These are phyloP conservation scores for Rhodinocichla rosea DNA, from an alignment of 2,113 vertebrate genomes.

Conservation along the genomic window DNA sequence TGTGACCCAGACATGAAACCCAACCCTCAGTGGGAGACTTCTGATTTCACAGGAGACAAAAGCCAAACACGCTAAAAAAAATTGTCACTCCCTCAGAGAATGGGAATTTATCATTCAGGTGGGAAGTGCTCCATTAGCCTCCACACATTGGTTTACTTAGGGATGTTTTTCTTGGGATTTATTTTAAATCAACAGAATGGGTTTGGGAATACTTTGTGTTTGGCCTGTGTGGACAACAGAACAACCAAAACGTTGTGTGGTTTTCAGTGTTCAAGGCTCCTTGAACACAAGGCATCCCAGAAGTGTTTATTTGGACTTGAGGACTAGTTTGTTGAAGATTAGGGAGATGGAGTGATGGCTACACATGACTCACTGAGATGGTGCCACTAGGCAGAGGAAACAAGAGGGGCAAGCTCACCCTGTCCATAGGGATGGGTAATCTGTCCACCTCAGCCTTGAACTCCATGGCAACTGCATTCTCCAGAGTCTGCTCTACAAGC, in stretches of 20 bases:
- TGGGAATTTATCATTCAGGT: constrained; percentile 8
- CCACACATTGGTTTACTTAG: background rate
- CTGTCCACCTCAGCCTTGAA: background rate
- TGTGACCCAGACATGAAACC: constrained; percentile 49
- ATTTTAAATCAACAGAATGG: constrained; percentile 1
- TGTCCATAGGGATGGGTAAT: background rate
- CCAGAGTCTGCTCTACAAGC: background rate
- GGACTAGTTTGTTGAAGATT: background rate
- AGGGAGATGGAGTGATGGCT: background rate
- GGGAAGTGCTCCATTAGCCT: background rate
- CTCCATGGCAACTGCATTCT: background rate
- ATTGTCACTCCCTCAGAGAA: background rate
- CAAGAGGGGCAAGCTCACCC: background rate
- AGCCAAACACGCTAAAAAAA: background rate
- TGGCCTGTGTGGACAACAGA: background rate
- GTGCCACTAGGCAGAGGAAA: background rate
- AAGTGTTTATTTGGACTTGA: background rate
- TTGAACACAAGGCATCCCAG: background rate
- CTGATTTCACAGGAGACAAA: constrained; percentile 44
- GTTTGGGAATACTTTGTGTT: background rate
- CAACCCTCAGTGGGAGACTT: constrained; percentile 28
- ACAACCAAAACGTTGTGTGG: background rate
- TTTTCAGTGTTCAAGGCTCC: background rate
- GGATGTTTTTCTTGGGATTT: constrained; percentile 8
- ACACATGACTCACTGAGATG: background rate